These are phyloP conservation scores for Andrena flavipes DNA, from an alignment of 2,888 invertebrate species.

Conservation along the genomic window DNA sequence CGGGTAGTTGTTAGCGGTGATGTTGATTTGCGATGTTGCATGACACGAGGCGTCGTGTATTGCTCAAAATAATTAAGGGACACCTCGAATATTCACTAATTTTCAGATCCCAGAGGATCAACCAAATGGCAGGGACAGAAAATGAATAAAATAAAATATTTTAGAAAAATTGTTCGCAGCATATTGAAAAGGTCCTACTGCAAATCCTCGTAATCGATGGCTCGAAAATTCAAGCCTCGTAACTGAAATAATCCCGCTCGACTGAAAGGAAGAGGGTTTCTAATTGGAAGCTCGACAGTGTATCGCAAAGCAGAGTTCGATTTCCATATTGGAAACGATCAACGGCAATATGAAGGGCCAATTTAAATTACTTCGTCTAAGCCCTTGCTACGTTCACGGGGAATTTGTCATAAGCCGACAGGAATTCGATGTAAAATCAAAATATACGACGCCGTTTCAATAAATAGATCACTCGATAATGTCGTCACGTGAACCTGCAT, in stretches of 20 bases:
- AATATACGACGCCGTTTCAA: constrained; percentile 26
- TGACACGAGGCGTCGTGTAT: background rate
- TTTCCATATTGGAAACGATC: constrained; percentile 33
- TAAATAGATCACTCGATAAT: constrained; percentile 39
- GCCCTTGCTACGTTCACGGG: constrained; percentile 21
- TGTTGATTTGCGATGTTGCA: background rate
- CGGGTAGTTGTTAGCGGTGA: background rate
- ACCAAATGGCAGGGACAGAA: background rate
- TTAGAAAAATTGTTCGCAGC: background rate
- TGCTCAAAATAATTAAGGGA: too few species aligned
- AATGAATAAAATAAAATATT: background rate
- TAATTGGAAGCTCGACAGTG: constrained; percentile 35
- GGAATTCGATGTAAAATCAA: constrained; percentile 38
- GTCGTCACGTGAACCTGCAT: constrained; percentile 19
- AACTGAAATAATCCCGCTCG: background rate
- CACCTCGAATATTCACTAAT: too few species aligned
- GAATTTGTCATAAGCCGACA: constrained; percentile 35
- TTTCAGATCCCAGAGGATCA: too few species aligned
- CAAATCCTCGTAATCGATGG: background rate
- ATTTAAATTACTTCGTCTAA: constrained; percentile 45
- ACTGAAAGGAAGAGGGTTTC: background rate
- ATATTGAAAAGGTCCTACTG: background rate
- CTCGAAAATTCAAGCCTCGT: background rate
- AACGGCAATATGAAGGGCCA: constrained; percentile 19
- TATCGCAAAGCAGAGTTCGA: constrained; percentile 3